Percentiles rank a stretch among this genome's conserved stretches.
Conservation (phyloP, 1,140 invertebrate species). For the Charaxes varanes region DNA sequence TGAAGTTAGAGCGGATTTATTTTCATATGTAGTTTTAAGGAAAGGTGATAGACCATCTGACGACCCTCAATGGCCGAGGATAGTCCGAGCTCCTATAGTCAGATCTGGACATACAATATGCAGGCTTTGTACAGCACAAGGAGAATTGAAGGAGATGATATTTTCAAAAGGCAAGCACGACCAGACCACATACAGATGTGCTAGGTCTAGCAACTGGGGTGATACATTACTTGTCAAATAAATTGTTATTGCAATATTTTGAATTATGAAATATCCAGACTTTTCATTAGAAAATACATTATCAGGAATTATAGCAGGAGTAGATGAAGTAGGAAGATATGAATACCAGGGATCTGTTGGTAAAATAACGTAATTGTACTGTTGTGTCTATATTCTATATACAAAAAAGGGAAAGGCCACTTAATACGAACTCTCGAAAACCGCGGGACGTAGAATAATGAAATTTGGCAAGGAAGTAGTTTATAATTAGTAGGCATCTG, state of each 20-base stretch:
- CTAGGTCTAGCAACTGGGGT: slow-evolving; percentile 81
- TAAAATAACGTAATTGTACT: no score
- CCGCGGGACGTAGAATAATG: no score
- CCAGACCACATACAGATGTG: slow-evolving; percentile 80
- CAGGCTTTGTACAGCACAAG: slow-evolving; percentile 83
- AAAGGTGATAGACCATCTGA: slow-evolving; percentile 79
- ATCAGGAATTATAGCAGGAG: no score
- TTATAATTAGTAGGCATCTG: no score
- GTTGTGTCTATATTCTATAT: no score
- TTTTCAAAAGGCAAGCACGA: slow-evolving; percentile 85
- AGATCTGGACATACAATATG: slow-evolving; percentile 84
- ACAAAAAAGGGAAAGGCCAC: no score
- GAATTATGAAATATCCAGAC: no score
- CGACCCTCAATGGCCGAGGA: slow-evolving; percentile 82
- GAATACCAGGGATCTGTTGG: no score
- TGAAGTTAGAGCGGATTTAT: slow-evolving; percentile 73
- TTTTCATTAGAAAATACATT: no score
- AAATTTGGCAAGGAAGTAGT: no score
- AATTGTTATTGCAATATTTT: slow-evolving; percentile 21
- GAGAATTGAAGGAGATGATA: slow-evolving; percentile 84
- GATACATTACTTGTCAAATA: slow-evolving; percentile 80
- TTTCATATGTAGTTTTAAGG: slow-evolving; percentile 85
- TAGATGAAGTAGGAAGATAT: no score
- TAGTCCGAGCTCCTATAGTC: slow-evolving; percentile 80
- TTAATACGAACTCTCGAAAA: no score